Evolutionary conservation across 1,140 invertebrate genomes (phyloP).

Genomic region (Metaphire vulgaris): DNA sequence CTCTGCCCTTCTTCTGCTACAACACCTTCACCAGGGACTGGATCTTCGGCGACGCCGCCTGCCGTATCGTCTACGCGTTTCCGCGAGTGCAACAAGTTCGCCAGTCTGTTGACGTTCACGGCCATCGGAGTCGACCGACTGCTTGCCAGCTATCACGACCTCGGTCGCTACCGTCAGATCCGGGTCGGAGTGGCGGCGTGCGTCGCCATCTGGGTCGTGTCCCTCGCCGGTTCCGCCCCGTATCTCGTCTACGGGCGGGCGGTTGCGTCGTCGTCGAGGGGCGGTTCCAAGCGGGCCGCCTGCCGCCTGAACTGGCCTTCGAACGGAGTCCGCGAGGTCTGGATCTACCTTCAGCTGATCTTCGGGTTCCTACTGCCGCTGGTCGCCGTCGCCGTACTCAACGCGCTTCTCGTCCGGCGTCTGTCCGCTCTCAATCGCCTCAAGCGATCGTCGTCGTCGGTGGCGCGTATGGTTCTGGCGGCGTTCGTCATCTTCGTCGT

Average conservation of each 20-base stretch:
- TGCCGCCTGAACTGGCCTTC: too few species aligned
- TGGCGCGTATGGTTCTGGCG: neutral
- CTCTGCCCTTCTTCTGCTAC: slow-evolving; percentile 13
- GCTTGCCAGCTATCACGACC: slow-evolving; percentile 6
- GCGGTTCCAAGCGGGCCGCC: too few species aligned
- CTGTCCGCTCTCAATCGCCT: too few species aligned
- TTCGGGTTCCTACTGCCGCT: slow-evolving; percentile 4
- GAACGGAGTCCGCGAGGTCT: too few species aligned
- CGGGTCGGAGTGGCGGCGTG: neutral
- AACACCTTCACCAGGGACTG: slow-evolving; percentile 12
- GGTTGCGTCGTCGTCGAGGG: too few species aligned
- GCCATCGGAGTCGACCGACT: neutral
- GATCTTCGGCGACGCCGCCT: slow-evolving; percentile 7
- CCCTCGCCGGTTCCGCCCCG: neutral
- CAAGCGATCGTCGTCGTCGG: too few species aligned
- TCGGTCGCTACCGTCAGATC: neutral
- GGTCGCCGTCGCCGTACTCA: neutral
- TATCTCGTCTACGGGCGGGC: neutral
- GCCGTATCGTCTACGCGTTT: neutral
- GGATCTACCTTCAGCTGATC: too few species aligned
- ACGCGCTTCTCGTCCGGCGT: too few species aligned
- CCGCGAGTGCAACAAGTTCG: slow-evolving; percentile 4
- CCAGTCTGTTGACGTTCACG: neutral
- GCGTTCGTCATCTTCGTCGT: neutral
- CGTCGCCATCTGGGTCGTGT: neutral